Percentiles rank a stretch among this genome's conserved stretches.
phyloP scores from a whole-genome alignment of 2,888 invertebrate genomes.

The Metalampra italica region DNA sequence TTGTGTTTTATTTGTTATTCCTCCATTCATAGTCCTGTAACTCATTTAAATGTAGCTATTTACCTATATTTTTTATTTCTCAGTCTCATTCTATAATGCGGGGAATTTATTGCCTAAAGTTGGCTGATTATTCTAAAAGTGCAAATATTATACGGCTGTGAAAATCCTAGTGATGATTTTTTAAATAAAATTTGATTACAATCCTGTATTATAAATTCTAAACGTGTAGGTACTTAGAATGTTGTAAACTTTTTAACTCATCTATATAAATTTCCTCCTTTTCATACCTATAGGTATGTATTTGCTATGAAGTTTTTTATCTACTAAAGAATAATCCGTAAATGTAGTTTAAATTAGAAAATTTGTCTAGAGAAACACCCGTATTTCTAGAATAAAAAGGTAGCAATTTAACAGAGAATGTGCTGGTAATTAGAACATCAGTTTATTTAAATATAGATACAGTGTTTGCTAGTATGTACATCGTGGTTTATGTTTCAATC shows the following conservation, averaged over 20 bases:
- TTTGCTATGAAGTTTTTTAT: not conserved
- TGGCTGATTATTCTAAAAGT: constrained; percentile 25
- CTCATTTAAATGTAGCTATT: not conserved
- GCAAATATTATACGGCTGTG: constrained; percentile 57
- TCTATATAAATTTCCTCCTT: constrained; percentile 1
- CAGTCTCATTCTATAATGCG: not conserved
- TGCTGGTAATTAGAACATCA: too few species aligned
- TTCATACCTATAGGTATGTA: too few species aligned
- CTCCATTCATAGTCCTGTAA: not conserved
- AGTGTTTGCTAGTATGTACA: too few species aligned
- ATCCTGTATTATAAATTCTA: constrained; percentile 1
- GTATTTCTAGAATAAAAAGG: too few species aligned
- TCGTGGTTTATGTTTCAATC: too few species aligned
- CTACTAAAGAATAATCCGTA: too few species aligned
- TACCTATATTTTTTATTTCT: too few species aligned
- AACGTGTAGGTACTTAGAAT: not conserved
- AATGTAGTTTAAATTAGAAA: too few species aligned
- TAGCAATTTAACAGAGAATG: too few species aligned
- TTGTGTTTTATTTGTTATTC: constrained; percentile 51
- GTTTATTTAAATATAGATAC: too few species aligned
- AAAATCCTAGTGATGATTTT: constrained; percentile 49
- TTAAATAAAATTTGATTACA: constrained; percentile 25
- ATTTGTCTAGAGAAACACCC: too few species aligned
- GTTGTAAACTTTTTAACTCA: constrained; percentile 7
- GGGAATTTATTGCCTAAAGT: too few species aligned